Base-by-base conservation (phyloP, 2,888 invertebrate species). In the Melanophora roralis region DNA sequence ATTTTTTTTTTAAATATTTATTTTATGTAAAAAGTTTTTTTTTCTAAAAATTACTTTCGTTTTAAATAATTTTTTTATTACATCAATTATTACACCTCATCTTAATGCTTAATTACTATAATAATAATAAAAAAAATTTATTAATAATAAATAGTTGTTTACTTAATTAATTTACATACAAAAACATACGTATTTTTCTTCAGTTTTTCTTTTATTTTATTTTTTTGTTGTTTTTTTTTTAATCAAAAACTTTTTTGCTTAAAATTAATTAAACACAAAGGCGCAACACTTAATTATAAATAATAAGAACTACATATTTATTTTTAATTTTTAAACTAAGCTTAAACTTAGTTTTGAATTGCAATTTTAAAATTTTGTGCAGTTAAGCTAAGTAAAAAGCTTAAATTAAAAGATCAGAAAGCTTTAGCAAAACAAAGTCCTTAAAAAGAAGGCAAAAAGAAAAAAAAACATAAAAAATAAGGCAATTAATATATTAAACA, bases 201-300 rank as follows among this genome's bases (percentile, higher is more conserved):
- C 27, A 67, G n/a, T n/a, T n/a, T n/a, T n/a, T n/a, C n/a, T 27
- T 27, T 27, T 27, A 27, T 45, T n/a, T 12, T 59, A 49, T 55
- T 47, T 34, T 21, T 19, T 40, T 7, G 12, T 21, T 65, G 27
- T 60, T 53, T 74, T 69, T 59, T n/a, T n/a, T 45, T 67, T 72
- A 75, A 55, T 27, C 53, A 67, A 79, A 65, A 75, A 79, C 59
- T 14, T 43, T 19, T 40, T 14, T 16, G 47, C 74, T 74, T 74
- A 74, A 74, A 74, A 67, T 43, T 74, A 74, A 21, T 67, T 51
- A 67, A 74, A 74, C 67, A 67, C 59, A 74, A 74, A 74, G 62
- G 78, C 78, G 78, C 78, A 78, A 79, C 71, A 75, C 79, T 80
- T 80, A 27, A 27, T 27, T 5, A 79, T 60, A 64, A 45, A 59